A percentile compares a stretch with the other conserved stretches of the same genome.
Conservation (phyloP, 2,113 vertebrate genomes). For the Limanda limanda region DNA sequence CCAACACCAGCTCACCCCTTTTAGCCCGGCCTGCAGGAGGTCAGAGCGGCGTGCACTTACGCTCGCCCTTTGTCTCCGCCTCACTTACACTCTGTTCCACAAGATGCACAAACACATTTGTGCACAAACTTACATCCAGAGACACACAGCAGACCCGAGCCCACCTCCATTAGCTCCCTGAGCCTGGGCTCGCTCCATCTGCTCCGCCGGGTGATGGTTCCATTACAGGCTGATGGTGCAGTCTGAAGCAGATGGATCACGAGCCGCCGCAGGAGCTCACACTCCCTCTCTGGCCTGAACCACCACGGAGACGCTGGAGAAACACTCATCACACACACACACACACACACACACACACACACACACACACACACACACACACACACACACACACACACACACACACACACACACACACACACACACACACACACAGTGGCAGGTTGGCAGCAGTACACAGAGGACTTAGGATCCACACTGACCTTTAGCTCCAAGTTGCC, state of each 20-base stretch:
- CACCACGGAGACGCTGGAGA: too few species aligned
- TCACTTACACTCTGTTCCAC: background rate
- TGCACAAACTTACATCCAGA: background rate
- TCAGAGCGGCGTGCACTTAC: too few species aligned
- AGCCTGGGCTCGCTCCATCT: conserved; percentile 20
- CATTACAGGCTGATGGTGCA: conserved; percentile 30
- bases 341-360: too few species aligned
- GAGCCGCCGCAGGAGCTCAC: background rate
- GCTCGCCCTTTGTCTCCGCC: conserved; percentile 25
- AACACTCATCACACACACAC: too few species aligned
- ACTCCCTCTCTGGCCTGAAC: background rate
- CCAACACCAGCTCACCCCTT: conserved; percentile 30
- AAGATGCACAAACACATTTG: conserved; percentile 4
- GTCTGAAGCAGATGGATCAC: conserved; percentile 9
- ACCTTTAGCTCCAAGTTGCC: conserved; percentile 60
- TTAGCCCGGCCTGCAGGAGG: conserved; percentile 16
- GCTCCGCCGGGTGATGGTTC: conserved; percentile 16
- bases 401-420: conserved; percentile 1
- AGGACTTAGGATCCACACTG: conserved; percentile 54
- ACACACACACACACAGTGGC: conserved; percentile 15
- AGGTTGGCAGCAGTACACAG: conserved; percentile 57
- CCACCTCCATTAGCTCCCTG: conserved; percentile 26
- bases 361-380: too few species aligned
- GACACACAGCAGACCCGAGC: background rate
- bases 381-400: too few species aligned